Evolutionary conservation across 2,113 vertebrate genomes (phyloP).

Genomic region (Alectura lathami): DNA sequence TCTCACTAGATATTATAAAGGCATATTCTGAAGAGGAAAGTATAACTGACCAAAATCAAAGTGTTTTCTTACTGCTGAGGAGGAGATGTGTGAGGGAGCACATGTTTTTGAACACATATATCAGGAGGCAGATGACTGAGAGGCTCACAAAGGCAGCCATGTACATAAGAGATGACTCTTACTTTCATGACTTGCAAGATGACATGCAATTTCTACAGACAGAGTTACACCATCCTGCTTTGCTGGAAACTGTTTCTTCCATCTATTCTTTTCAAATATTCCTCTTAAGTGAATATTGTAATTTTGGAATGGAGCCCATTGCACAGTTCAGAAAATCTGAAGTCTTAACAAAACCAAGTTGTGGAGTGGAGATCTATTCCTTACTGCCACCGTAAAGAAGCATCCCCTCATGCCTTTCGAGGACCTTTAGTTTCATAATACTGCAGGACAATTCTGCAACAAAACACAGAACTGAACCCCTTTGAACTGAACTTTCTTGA

Average conservation of each 20-base stretch:
- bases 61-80: not conserved
- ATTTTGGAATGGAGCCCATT: not conserved
- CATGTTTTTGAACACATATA: not conserved
- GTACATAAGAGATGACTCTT: not conserved
- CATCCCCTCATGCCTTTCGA: not conserved
- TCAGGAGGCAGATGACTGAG: not conserved
- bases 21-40: not conserved
- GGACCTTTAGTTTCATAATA: not conserved
- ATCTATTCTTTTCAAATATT: not conserved
- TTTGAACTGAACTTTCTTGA: too few species aligned
- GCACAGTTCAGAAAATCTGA: not conserved
- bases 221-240: not conserved
- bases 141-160: not conserved
- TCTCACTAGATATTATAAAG: not conserved
- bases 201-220: not conserved
- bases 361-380: not conserved
- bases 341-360: not conserved
- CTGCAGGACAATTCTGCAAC: not conserved
- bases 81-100: not conserved
- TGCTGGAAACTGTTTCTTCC: not conserved
- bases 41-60: not conserved
- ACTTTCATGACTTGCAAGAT: not conserved
- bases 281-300: not conserved
- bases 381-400: not conserved
- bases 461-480: not conserved